Evolutionary conservation across 1,140 invertebrate genomes (phyloP).

Genomic region (Bactericera cockerelli): DNA sequence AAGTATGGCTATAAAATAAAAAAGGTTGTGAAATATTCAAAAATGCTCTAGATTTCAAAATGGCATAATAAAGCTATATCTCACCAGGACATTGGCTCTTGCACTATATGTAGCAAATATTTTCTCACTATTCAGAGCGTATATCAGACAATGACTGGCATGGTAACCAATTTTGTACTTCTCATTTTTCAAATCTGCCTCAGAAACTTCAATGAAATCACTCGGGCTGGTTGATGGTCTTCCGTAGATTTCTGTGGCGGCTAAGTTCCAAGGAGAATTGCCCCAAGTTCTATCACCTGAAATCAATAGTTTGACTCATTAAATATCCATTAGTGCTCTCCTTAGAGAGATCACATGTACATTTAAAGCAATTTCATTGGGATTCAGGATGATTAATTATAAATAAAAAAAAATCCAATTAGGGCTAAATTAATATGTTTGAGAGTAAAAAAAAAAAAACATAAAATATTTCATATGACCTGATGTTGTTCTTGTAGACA

Average conservation of each 20-base stretch:
- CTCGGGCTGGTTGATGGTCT: constrained; percentile 9
- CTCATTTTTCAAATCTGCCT: constrained; percentile 16
- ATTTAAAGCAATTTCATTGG: neutral
- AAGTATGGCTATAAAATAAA: too few relatives aligned
- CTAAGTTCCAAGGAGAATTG: constrained; percentile 13
- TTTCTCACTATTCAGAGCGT: constrained; percentile 19
- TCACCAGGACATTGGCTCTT: constrained; percentile 24
- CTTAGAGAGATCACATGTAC: too few relatives aligned
- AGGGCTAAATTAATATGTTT: neutral
- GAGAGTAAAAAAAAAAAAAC: neutral
- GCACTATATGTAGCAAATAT: constrained; percentile 22
- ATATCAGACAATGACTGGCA: constrained; percentile 25
- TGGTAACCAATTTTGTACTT: constrained; percentile 18
- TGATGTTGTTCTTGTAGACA: too few relatives aligned
- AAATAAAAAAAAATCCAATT: neutral
- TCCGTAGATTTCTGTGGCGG: constrained; percentile 21
- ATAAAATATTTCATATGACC: neutral
- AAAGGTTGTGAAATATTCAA: too few relatives aligned
- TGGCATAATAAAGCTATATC: too few relatives aligned
- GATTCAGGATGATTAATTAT: neutral
- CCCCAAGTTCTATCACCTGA: constrained; percentile 21
- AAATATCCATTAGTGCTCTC: neutral
- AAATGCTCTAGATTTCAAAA: too few relatives aligned
- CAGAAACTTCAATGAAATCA: constrained; percentile 17
- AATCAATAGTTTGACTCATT: neutral